Conservation (phyloP, 2,888 invertebrate genomes). For the Acanthococcus lagerstroemiae region DNA sequence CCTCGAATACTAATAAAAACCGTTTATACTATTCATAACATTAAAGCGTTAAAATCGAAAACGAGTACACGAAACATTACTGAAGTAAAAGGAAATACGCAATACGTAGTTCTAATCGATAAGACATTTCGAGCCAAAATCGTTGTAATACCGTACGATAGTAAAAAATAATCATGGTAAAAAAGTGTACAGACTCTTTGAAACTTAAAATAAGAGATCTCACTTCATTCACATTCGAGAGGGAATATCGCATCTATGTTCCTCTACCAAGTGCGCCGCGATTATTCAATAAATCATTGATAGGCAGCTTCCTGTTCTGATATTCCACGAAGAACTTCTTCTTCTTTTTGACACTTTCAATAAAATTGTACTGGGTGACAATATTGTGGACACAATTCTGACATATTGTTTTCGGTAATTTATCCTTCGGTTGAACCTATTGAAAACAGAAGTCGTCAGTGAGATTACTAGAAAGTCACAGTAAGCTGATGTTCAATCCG, state of each 20-base stretch:
- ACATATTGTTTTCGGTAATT: conserved; percentile 21
- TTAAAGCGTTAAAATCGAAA: too few relatives aligned
- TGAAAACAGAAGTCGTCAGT: neutral
- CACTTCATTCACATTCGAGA: neutral
- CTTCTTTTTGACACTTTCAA: conserved; percentile 1
- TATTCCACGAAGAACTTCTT: conserved; percentile 9
- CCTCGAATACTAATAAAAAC: too few relatives aligned
- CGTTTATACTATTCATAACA: too few relatives aligned
- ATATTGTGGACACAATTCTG: conserved; percentile 18
- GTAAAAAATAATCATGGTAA: too few relatives aligned
- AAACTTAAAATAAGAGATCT: neutral
- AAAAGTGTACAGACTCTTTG: too few relatives aligned
- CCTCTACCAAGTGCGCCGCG: neutral
- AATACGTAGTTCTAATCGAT: too few relatives aligned
- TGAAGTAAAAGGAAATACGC: too few relatives aligned
- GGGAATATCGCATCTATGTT: neutral
- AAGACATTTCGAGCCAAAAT: too few relatives aligned
- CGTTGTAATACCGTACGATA: too few relatives aligned
- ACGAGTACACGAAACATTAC: too few relatives aligned
- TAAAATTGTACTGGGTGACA: conserved; percentile 11
- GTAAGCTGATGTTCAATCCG: too few relatives aligned
- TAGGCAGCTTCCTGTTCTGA: conserved; percentile 13
- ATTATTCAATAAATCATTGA: conserved; percentile 15
- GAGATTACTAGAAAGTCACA: too few relatives aligned
- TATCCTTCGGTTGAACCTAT: conserved; percentile 9